A percentile compares a stretch with the other conserved stretches of the same genome.
phyloP scores from a whole-genome alignment of 2,888 invertebrate genomes.

The Drosophila hamatofila region DNA sequence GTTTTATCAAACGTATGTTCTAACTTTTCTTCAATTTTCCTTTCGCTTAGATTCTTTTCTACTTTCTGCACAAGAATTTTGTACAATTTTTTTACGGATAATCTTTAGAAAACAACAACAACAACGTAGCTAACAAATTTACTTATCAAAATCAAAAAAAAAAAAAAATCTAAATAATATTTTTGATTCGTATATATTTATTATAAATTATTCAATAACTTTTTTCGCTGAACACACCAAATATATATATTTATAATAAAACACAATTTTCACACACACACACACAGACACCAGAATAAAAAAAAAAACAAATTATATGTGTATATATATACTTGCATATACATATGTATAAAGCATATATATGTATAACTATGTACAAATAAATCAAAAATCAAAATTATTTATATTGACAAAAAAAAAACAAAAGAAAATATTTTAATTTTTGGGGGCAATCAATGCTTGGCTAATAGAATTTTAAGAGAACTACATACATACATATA shows the following conservation, averaged over 20 bases:
- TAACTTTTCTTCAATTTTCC: background rate
- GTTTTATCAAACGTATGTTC: constrained; percentile 51
- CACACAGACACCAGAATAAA: background rate
- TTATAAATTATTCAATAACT: constrained; percentile 33
- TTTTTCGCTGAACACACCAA: constrained; percentile 38
- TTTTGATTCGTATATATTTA: constrained; percentile 50
- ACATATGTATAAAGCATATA: constrained; percentile 5
- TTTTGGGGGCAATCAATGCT: constrained; percentile 1
- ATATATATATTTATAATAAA: constrained; percentile 18
- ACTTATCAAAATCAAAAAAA: constrained; percentile 16
- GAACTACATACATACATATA: background rate
- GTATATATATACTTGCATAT: constrained; percentile 10
- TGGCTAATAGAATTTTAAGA: constrained; percentile 1
- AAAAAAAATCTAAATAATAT: constrained; percentile 13
- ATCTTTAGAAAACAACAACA: constrained; percentile 14
- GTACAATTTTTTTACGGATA: constrained; percentile 16
- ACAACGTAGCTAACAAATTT: constrained; percentile 18
- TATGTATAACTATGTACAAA: constrained; percentile 29
- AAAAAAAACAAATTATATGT: constrained; percentile 16
- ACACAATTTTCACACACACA: constrained; percentile 1
- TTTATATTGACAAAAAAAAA: constrained; percentile 21
- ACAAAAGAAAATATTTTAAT: background rate
- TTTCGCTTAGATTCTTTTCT: constrained; percentile 9
- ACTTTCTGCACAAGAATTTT: constrained; percentile 37
- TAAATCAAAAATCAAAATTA: constrained; percentile 40